Base-by-base conservation (phyloP, 2,113 vertebrate genomes). In the Globicephala melas region DNA sequence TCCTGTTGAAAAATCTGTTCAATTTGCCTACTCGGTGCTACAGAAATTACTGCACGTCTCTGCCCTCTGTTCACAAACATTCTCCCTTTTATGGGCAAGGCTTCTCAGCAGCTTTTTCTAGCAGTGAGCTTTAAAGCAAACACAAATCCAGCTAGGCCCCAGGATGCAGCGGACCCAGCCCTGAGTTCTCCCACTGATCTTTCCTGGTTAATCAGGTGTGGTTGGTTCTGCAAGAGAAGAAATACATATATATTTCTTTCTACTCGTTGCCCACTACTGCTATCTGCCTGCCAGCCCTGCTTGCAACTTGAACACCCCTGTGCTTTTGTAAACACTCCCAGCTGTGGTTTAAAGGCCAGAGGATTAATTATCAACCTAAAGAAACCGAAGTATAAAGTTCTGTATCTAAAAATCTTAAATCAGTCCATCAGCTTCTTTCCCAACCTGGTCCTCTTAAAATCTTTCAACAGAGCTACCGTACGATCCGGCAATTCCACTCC, bases 221-320 rank as follows among this genome's bases (percentile, higher is more conserved):
- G n/a, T 1, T 63, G 18, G 25, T 33, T 71, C 25, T 20, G 7
- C 60, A 41, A 33, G 6, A 33, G 36, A 21, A 81, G 33, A 81
- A 53, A 20, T 5, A 26, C 17, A 0, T 3, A 6, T 17, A 1
- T 38, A 5, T 71, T 10, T 36, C 53, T 10, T 18, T 33, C 76
- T 10, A 13, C 13, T 18, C 8, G 1, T 53, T 68, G 62, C 36
- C 14, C 63, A 80, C n/a, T 1, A 6, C 20, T 62, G 21, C 6
- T 2, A 55, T 21, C 28, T 31, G 65, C 3, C 23, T 0, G 1
- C 6, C 6, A 25, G 50, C 36, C 11, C 21, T 10, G 1, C 18
- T 1, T 50, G 25, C 0, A 2, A 25, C 12, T 13, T 23, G 18
- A 33, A 63, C 13, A 33, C 0, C 7, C 21, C 23, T 26, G 36